Conservation (phyloP, 2,888 invertebrate species). For the Phalera bucephala region DNA sequence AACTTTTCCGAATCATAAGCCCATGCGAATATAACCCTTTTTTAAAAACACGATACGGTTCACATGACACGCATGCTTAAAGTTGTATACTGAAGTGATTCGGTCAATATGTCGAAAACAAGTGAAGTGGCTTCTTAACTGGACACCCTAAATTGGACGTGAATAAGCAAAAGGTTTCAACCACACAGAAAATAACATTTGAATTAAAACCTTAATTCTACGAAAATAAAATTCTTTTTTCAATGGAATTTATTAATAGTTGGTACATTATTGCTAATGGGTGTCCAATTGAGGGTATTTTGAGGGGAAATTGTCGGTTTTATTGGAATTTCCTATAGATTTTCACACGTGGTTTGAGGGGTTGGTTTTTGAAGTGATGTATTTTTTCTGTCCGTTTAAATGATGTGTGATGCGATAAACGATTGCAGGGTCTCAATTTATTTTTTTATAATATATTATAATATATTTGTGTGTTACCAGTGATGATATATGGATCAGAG, state of each 20-base stretch:
- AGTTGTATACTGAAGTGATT: conserved; percentile 53
- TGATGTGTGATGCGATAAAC: neutral
- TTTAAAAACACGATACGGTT: conserved; percentile 13
- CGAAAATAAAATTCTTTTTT: no score
- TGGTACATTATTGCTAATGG: no score
- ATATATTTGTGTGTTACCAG: no score
- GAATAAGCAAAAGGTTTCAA: conserved; percentile 73
- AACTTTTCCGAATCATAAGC: conserved; percentile 23
- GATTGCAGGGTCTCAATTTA: neutral
- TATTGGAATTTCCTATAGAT: conserved; percentile 76
- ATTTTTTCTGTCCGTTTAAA: conserved; percentile 5
- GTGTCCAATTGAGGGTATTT: conserved; percentile 67
- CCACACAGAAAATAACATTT: conserved; percentile 72
- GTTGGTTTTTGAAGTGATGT: conserved; percentile 31
- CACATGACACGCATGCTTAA: conserved; percentile 9
- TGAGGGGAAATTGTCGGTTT: conserved; percentile 65
- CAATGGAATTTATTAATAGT: no score
- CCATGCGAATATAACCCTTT: conserved; percentile 27
- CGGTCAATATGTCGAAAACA: conserved; percentile 74
- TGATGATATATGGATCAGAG: no score
- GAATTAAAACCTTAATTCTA: no score
- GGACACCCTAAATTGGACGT: conserved; percentile 76
- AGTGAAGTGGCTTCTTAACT: conserved; percentile 75
- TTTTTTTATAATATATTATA: no score
- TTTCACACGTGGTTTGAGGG: conserved; percentile 58